These are phyloP conservation scores for Polyploca ridens DNA, from an alignment of 2,888 invertebrate genomes.

Conservation along the genomic window DNA sequence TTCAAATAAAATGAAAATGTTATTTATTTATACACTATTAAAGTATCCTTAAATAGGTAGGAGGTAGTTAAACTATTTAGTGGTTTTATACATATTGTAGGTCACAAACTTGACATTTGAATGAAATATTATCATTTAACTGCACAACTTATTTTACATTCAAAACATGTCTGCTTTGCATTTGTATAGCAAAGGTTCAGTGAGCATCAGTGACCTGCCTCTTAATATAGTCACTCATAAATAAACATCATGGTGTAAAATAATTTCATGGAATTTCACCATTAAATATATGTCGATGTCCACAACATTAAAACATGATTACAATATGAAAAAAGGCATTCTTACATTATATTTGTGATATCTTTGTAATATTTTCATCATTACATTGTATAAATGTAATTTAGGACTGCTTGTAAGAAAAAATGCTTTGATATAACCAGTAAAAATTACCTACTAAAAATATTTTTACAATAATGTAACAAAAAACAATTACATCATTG, in stretches of 20 bases:
- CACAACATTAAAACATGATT: not conserved
- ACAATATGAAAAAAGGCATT: not conserved
- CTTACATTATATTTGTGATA: not conserved
- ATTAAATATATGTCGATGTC: not conserved
- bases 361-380: not conserved
- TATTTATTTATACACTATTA: constrained; percentile 18
- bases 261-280: not conserved
- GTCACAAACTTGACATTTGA: not conserved
- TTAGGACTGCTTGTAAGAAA: not conserved
- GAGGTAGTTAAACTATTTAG: not conserved
- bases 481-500: not conserved
- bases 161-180: constrained; percentile 31
- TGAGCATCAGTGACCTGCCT: constrained; percentile 12
- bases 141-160: constrained; percentile 15
- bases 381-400: not conserved
- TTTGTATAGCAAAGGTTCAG: constrained; percentile 31
- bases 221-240: constrained; percentile 3
- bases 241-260: not conserved
- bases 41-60: constrained; percentile 15
- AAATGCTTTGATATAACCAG: not conserved
- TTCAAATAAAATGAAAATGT: not conserved
- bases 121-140: not conserved
- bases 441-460: not conserved
- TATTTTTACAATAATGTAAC: not conserved
- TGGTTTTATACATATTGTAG: not conserved